Evolutionary conservation across 2,797 vertebrate species (phyloP).

Genomic region (Morelia viridis): DNA sequence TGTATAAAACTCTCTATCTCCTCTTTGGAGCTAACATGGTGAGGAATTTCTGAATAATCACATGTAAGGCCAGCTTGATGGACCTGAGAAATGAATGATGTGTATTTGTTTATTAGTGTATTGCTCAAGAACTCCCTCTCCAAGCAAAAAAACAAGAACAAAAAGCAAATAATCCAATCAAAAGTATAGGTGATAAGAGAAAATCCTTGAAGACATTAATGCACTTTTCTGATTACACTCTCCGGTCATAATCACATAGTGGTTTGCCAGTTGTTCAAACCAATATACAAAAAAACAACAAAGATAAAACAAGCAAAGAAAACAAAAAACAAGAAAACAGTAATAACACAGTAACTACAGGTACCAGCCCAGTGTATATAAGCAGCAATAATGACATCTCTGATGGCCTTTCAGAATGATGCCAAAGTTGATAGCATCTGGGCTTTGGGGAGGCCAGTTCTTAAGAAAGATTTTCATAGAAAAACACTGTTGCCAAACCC

Average conservation of each 20-base stretch:
- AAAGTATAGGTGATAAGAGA: not conserved
- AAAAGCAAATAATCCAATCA: not conserved
- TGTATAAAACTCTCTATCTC: conserved; percentile 83
- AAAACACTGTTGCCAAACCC: too few relatives aligned
- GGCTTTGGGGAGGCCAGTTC: too few relatives aligned
- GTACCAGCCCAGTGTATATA: too few relatives aligned
- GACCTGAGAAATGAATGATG: conserved; percentile 74
- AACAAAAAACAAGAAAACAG: not conserved
- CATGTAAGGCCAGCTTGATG: conserved; percentile 96
- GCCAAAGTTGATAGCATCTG: too few relatives aligned
- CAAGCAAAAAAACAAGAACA: not conserved
- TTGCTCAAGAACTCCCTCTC: not conserved
- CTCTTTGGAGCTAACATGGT: conserved; percentile 87
- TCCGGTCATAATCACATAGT: not conserved
- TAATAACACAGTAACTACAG: too few relatives aligned
- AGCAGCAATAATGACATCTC: too few relatives aligned
- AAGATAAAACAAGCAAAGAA: not conserved
- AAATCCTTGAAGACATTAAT: not conserved
- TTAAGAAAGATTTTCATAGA: too few relatives aligned
- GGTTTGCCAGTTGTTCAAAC: too few relatives aligned
- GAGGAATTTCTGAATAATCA: conserved; percentile 90
- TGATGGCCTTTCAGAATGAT: too few relatives aligned
- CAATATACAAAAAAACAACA: not conserved
- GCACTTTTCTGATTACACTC: not conserved
- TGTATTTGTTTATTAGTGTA: not conserved